These are phyloP conservation scores for Molossus molossus DNA, from an alignment of 2,797 vertebrate genomes.

Conservation along the genomic window DNA sequence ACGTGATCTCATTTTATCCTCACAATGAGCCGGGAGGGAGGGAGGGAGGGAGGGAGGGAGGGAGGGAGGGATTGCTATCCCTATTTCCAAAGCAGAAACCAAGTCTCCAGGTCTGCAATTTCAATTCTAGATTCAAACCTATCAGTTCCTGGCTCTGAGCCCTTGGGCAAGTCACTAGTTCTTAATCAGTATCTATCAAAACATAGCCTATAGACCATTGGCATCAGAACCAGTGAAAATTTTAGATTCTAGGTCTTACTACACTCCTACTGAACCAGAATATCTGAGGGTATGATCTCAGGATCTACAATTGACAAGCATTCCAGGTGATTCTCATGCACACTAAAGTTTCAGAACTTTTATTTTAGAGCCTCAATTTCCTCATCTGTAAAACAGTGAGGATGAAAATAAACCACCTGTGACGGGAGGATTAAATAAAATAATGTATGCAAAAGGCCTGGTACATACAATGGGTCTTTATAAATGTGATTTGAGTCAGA, in stretches of 20 bases:
- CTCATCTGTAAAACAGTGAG: slow-evolving; percentile 39
- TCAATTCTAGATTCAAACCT: slow-evolving; percentile 32
- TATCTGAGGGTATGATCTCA: background rate
- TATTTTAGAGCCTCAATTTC: slow-evolving; percentile 22
- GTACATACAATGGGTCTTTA: background rate
- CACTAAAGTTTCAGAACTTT: background rate
- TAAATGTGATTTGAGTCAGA: background rate
- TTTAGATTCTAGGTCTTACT: background rate
- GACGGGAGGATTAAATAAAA: slow-evolving; percentile 51
- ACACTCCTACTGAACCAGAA: background rate
- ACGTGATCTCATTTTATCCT: slow-evolving; percentile 76
- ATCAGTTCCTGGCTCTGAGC: background rate
- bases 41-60: background rate
- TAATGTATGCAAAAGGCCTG: background rate
- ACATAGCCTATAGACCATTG: background rate
- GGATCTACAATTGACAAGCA: slow-evolving; percentile 12
- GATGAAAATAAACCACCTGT: background rate
- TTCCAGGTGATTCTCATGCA: background rate
- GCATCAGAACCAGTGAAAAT: background rate
- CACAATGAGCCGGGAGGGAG: slow-evolving; percentile 65
- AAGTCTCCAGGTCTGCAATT: background rate
- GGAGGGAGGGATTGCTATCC: background rate
- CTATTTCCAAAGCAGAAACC: slow-evolving; percentile 24
- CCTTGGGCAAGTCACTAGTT: slow-evolving; percentile 36
- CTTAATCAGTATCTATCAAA: slow-evolving; percentile 43